Evolutionary conservation across 2,888 invertebrate species (phyloP), one percentile per base, ranked within the genome.

Genomic region (Fabriciana adippe): DNA sequence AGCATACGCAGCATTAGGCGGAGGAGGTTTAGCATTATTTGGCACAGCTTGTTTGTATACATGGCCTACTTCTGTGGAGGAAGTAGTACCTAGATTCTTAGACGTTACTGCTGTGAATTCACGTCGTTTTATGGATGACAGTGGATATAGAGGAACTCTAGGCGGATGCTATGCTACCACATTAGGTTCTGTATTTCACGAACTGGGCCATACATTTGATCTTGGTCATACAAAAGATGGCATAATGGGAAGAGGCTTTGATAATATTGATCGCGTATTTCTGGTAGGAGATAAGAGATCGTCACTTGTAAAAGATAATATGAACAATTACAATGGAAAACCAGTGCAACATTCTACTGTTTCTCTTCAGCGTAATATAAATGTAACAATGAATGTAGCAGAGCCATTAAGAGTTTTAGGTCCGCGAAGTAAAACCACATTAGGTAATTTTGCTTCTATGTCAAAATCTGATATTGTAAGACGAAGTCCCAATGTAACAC

Each of bases 131-230:
- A 96, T 98, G 94, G 98, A 99, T 87, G 98, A 98, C 81, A 98
- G 98, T 86, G 97, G 97, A 77, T 97, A 97, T 85, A 94, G 98
- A 70, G 96, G 97, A 50, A 97, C 97, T 1, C 94, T 95, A 77
- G 97, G 97, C 70, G 97, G 96, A 47, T 97, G 98, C 83, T 97
- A 96, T 87, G 96, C 98, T 16, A 97, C 98, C 6, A 97, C 97
- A 18, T 89, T 99, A 53, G 99, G 99, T 16, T 96, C 98, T 16
- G 96, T 97, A 11, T 95, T 98, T 53, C 99, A 99, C 85, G 99
- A 99, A 93, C 93, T 99, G 57, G 97, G 97, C 16, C 99, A 99
- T 84, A 97, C 97, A 0, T 98, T 99, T 85, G 98, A 98, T 88
- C 93, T 99, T 67, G 98, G 98, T 0, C 99, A 99, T 83, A 97